These are phyloP conservation scores for Castor canadensis DNA, from an alignment of 2,113 vertebrate genomes.

Conservation along the genomic window DNA sequence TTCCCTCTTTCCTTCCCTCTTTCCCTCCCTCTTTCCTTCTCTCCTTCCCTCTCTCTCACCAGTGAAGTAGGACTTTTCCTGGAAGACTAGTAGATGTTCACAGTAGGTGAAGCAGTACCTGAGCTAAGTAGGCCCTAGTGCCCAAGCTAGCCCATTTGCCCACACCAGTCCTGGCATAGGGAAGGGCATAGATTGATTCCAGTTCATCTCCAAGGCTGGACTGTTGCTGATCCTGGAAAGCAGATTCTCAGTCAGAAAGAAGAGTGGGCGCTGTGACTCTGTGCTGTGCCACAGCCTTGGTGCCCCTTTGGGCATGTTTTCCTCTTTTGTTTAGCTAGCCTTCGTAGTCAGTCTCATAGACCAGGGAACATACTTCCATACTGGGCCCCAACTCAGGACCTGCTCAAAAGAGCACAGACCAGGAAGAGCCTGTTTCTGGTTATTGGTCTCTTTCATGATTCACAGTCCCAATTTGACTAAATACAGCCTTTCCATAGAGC, in stretches of 20 bases:
- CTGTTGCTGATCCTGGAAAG: background rate
- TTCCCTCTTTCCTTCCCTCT: no score
- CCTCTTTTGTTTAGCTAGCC: background rate
- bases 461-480: background rate
- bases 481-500: constrained; percentile 22
- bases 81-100: background rate
- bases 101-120: background rate
- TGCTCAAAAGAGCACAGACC: background rate
- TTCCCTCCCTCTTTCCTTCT: no score
- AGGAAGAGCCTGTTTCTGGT: constrained; percentile 9
- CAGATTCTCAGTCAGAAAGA: background rate
- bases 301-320: background rate
- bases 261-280: background rate
- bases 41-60: no score
- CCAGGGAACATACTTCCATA: background rate
- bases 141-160: background rate
- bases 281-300: background rate
- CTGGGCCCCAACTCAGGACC: background rate
- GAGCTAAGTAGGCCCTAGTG: background rate
- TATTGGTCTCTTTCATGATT: background rate
- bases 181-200: background rate
- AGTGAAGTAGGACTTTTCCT: background rate
- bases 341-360: background rate
- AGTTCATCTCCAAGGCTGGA: background rate
- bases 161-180: background rate